A percentile compares a stretch with the other conserved stretches of the same genome.
Conservation (phyloP, 2,113 vertebrate genomes). For the Coptodon bakossiorum region DNA sequence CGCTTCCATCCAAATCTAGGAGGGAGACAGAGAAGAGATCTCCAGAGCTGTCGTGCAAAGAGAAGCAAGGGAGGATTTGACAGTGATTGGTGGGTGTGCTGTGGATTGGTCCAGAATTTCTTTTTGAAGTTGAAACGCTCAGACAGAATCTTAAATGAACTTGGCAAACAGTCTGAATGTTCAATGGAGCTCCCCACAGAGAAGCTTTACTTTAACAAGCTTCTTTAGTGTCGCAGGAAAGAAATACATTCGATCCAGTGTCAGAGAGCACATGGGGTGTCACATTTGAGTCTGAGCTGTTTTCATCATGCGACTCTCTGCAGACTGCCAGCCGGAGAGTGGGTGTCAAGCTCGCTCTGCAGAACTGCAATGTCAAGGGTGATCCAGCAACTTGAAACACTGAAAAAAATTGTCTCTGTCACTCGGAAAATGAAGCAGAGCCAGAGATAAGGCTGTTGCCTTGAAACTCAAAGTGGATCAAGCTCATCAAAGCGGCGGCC, state of each 20-base stretch:
- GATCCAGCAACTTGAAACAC: not conserved
- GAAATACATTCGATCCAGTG: not conserved
- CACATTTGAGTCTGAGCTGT: not conserved
- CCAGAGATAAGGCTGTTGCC: not conserved
- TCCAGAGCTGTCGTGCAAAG: not conserved
- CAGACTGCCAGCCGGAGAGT: not conserved
- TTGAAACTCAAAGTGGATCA: not conserved
- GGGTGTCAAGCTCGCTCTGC: not conserved
- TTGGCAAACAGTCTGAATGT: slow-evolving; percentile 40
- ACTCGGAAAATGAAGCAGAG: not conserved
- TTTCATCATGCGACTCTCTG: not conserved
- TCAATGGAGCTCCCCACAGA: not conserved
- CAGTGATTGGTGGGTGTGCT: slow-evolving; percentile 33
- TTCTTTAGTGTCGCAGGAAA: not conserved
- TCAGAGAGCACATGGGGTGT: not conserved
- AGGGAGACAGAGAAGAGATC: slow-evolving; percentile 6
- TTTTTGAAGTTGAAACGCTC: slow-evolving; percentile 51
- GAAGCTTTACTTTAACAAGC: slow-evolving; percentile 28
- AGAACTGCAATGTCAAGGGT: not conserved
- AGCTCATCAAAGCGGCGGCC: not conserved
- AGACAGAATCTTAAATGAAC: slow-evolving; percentile 57
- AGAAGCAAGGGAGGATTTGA: slow-evolving; percentile 4
- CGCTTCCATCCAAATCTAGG: slow-evolving; percentile 15
- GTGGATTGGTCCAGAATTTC: slow-evolving; percentile 16
- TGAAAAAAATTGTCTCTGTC: not conserved